A percentile compares a stretch with the other conserved stretches of the same genome.
phyloP scores from a whole-genome alignment of 35 echinoderm and acorn worm genomes.

The Diadema setosum region DNA sequence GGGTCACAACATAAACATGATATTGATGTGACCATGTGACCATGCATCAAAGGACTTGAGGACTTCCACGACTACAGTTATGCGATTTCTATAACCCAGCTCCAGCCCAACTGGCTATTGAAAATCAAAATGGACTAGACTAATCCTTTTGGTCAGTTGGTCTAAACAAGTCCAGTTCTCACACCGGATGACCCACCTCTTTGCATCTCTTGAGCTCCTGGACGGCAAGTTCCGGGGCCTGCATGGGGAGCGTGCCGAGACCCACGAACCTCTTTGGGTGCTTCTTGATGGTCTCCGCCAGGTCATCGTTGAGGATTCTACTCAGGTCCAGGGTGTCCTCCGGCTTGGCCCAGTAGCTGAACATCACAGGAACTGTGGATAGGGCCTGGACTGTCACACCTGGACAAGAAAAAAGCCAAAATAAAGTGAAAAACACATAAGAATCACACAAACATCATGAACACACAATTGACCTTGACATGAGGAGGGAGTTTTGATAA shows the following conservation, averaged over 20 bases:
- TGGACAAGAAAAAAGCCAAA: not conserved
- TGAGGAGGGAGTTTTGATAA: no score
- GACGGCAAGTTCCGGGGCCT: slow-evolving; percentile 89
- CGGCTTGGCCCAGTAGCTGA: slow-evolving; percentile 98
- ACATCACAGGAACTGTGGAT: slow-evolving; percentile 97
- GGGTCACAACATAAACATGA: no score
- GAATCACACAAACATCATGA: no score
- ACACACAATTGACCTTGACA: no score
- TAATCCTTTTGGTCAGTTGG: no score
- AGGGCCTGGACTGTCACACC: slow-evolving; percentile 96
- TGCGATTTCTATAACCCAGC: no score
- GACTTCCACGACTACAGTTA: no score
- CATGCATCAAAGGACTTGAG: no score
- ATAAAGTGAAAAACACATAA: not conserved
- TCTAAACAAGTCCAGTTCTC: no score
- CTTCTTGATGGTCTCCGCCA: slow-evolving; percentile 83
- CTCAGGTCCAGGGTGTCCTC: slow-evolving; percentile 97
- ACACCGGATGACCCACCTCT: slow-evolving; percentile 37
- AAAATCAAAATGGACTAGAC: no score
- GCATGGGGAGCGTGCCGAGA: slow-evolving; percentile 89
- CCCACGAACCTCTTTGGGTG: slow-evolving; percentile 82
- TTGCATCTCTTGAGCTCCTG: slow-evolving; percentile 73
- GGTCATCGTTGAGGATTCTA: slow-evolving; percentile 81
- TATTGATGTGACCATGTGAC: no score
- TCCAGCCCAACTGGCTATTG: no score